Evolutionary conservation across 2,113 vertebrate genomes (phyloP).

Genomic region (Deroptyus accipitrinus): DNA sequence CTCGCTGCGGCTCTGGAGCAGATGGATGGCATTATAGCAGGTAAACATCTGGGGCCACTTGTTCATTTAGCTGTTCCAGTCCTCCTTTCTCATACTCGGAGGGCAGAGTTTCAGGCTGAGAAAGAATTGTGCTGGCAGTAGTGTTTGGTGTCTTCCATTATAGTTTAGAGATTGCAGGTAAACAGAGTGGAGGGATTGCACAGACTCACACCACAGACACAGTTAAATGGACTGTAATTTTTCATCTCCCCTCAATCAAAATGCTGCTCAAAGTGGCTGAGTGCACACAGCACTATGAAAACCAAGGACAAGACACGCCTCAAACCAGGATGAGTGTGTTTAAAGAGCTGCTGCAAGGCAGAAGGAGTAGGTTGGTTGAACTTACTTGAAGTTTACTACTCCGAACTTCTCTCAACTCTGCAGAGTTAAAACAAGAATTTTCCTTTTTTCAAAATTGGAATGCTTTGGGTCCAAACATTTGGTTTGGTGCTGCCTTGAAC

Average conservation of each 20-base stretch:
- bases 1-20: slow-evolving; percentile 96
- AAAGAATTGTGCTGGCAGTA: not conserved
- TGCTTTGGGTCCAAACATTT: not conserved
- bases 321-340: not conserved
- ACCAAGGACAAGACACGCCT: not conserved
- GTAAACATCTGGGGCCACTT: slow-evolving; percentile 60
- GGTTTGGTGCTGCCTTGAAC: not conserved
- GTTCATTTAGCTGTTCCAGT: not conserved
- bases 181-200: not conserved
- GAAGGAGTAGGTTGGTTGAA: not conserved
- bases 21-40: slow-evolving; percentile 99
- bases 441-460: not conserved
- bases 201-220: not conserved
- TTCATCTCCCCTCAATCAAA: not conserved
- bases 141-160: not conserved
- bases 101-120: not conserved
- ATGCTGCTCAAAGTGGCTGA: not conserved
- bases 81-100: not conserved
- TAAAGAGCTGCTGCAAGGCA: not conserved
- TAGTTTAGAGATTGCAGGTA: not conserved
- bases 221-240: not conserved
- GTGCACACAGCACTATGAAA: not conserved
- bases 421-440: not conserved
- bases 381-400: not conserved
- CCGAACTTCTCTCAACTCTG: not conserved